Conservation (phyloP, 2,797 vertebrate species). For the Hydrocynus forskahlii region DNA sequence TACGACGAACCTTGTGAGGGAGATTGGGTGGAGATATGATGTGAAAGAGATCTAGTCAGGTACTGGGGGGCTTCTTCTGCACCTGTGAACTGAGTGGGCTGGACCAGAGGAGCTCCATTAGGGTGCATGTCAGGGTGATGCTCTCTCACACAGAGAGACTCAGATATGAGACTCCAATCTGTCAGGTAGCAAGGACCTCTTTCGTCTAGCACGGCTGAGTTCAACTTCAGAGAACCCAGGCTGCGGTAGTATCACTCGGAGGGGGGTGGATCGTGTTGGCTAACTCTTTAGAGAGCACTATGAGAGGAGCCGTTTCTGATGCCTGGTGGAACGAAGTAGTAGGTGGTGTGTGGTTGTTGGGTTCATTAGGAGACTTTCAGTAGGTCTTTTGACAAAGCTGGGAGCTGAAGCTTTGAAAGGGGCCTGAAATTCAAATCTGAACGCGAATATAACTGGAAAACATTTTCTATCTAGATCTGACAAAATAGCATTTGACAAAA, state of each 20-base stretch:
- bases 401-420: neutral
- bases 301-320: neutral
- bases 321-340: neutral
- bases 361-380: neutral
- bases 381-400: neutral
- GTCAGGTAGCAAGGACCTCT: conserved; percentile 36
- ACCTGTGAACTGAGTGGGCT: conserved; percentile 36
- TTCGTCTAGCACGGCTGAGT: conserved; percentile 36
- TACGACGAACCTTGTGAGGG: neutral
- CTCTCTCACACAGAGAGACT: conserved; percentile 23
- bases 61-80: conserved; percentile 29
- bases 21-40: conserved; percentile 30
- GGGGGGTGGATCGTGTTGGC: conserved; percentile 1
- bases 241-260: neutral
- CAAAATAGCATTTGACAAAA: neutral
- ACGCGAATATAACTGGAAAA: neutral
- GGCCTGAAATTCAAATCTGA: neutral
- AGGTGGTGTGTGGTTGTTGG: neutral
- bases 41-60: conserved; percentile 14
- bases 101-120: conserved; percentile 43
- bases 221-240: conserved; percentile 25
- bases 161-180: conserved; percentile 42
- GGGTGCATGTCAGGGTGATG: conserved; percentile 33
- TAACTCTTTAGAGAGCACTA: conserved; percentile 9
- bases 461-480: neutral